Evolutionary conservation across 2,113 vertebrate genomes (phyloP), one percentile per base, ranked within the genome.

Genomic region (Mixornis gularis): DNA sequence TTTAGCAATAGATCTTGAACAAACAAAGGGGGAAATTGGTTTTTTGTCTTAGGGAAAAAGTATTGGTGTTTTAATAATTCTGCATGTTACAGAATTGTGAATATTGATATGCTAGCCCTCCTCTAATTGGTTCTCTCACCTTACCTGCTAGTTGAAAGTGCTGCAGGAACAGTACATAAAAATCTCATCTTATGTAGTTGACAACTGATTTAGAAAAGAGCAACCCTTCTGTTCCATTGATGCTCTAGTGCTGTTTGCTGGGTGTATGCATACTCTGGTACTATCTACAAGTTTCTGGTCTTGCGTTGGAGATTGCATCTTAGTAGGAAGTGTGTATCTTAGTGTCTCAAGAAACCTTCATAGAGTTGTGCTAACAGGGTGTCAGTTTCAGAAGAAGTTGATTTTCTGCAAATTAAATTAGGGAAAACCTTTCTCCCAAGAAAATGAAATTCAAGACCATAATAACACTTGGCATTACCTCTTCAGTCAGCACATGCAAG

Each of bases 141-240:
- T 76, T 69, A 63, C 7, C 12, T 77, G 59, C 30, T 56, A 36
- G 30, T 71, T 79, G 25, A 34, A 71, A 56, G 22, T 76, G 36
- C n/a, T 60, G 7, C 36, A 79, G 81, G 55, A 92, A 26, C 27
- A 73, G 16, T 44, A 19, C 14, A 21, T 58, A 29, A 56, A 63
- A 60, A 55, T 64, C 25, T 51, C 2, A 3, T 8, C 20, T 48
- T 38, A 30, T 1, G 10, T 17, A 38, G 8, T 5, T 80, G 59
- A 60, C 30, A 56, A 0, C 30, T 34, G 17, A 44, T 68, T 19
- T 10, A 62, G 51, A 38, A 40, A 64, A 79, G 29, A 70, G 24
- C 16, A 65, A 0, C 5, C 6, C 8, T 66, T 74, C 13, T 71
- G 8, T 82, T 77, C 10, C 32, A 0, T 48, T 68, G 43, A 26